A percentile compares a stretch with the other conserved stretches of the same genome.
phyloP scores from a whole-genome alignment of 2,797 vertebrate species.

The Pristis pectinata region DNA sequence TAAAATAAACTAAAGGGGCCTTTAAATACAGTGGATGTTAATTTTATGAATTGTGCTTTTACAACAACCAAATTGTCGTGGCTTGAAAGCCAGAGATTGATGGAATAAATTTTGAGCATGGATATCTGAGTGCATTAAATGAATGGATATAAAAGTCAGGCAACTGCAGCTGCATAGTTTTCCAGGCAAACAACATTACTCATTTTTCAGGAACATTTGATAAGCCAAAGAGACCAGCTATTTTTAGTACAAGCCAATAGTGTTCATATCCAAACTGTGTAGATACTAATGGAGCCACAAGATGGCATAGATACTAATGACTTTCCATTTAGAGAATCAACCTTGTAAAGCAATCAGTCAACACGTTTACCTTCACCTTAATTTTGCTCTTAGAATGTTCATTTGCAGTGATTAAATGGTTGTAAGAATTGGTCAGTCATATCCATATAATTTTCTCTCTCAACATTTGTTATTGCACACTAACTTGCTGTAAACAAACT shows the following conservation, averaged over 20 bases:
- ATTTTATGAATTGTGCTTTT: not conserved
- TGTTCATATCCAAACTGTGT: not conserved
- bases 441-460: not conserved
- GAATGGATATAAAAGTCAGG: not conserved
- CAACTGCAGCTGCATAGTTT: not conserved
- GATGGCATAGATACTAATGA: not conserved
- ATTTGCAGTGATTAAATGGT: not conserved
- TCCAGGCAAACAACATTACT: not conserved
- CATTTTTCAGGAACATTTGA: not conserved
- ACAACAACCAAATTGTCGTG: not conserved
- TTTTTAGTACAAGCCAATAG: not conserved
- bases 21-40: not conserved
- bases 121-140: not conserved
- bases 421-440: not conserved
- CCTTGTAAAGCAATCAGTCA: not conserved
- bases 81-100: not conserved
- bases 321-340: not conserved
- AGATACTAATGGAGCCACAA: not conserved
- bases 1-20: not conserved
- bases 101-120: not conserved
- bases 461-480: not conserved
- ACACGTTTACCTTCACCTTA: not conserved
- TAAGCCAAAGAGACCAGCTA: not conserved
- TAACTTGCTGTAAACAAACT: not conserved
- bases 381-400: not conserved